Evolutionary conservation across 2,113 vertebrate species (phyloP).

Genomic region (Passer domesticus): DNA sequence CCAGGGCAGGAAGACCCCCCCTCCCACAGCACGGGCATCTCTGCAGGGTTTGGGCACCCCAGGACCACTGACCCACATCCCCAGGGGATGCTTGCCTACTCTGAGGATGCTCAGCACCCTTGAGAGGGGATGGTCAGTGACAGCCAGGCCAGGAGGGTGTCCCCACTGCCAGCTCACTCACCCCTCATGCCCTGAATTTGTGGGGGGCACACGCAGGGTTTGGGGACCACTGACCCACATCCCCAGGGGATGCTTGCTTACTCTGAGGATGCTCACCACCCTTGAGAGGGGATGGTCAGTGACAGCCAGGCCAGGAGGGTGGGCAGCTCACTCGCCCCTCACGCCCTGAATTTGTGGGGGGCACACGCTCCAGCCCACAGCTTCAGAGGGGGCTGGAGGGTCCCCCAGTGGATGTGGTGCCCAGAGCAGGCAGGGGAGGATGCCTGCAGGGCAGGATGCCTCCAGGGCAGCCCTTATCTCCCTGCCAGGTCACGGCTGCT

Average conservation of each 20-base stretch:
- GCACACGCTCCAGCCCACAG: neutral
- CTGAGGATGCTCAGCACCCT: neutral
- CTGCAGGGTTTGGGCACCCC: neutral
- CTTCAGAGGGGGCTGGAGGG: neutral
- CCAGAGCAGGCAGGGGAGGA: neutral
- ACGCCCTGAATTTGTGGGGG: neutral
- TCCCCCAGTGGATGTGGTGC: accelerated
- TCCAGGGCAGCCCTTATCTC: neutral
- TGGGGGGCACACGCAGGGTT: neutral
- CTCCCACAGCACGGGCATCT: neutral
- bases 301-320: neutral
- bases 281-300: accelerated
- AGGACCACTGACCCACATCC: neutral
- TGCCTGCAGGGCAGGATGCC: neutral
- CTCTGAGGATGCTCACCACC: neutral
- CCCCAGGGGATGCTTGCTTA: neutral
- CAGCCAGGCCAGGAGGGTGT: neutral
- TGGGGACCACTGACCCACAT: neutral
- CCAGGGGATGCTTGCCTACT: neutral
- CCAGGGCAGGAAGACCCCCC: neutral
- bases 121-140: accelerated
- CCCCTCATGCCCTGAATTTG: neutral
- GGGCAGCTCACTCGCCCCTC: neutral
- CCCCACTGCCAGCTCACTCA: neutral
- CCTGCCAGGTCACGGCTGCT: neutral